Base-by-base conservation (phyloP, 1,140 invertebrate species). In the Coelopa frigida region DNA sequence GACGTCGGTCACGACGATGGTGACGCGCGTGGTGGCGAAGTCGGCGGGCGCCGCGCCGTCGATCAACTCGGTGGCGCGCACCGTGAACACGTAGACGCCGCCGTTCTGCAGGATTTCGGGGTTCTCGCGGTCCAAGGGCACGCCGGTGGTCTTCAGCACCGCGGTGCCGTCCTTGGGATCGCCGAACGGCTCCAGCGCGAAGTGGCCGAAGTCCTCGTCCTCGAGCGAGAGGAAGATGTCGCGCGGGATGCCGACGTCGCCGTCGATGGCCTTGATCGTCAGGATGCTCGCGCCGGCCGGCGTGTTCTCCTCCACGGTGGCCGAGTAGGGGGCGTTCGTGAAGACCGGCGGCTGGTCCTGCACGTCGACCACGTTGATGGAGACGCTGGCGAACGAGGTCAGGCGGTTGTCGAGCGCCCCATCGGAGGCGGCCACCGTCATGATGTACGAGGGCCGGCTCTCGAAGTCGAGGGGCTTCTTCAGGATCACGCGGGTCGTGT, bases 331-430 rank as follows among this genome's bases (percentile, higher is more conserved):
- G 2, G 82, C 82, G 56, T 86, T 85, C 1, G 85, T 57, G 55
- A 90, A 90, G 2, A 78, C 73, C 0, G 88, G 89, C 15, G 83
- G 81, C 58, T 89, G 85, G 62, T 92, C 87, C 61, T 83, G 88
- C 2, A 87, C 78, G 58, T 92, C 88, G 20, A 79, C 69, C 11
- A 91, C 76, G 14, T 82, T 80, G 0, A 88, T 79, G 0, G 80
- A 77, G 6, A 91, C 75, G n/a, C 80, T 83, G 1, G 85, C 83
- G 20, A 77, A 70, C 0, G 83, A 77, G 21, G 75, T 77, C 11
- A 86, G 57, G 20, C 77, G 72, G 45, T 76, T 75, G 36, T 78
- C 78, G n/a, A 72, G 70, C 2, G 78, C 74, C 33, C 73, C 72
- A 57, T 89, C 86, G 3, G 70, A 69, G 0, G 85, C 85, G 44